Evolutionary conservation across 35 echinoderm and acorn worm genomes (phyloP).

Genomic region (Diadema setosum): DNA sequence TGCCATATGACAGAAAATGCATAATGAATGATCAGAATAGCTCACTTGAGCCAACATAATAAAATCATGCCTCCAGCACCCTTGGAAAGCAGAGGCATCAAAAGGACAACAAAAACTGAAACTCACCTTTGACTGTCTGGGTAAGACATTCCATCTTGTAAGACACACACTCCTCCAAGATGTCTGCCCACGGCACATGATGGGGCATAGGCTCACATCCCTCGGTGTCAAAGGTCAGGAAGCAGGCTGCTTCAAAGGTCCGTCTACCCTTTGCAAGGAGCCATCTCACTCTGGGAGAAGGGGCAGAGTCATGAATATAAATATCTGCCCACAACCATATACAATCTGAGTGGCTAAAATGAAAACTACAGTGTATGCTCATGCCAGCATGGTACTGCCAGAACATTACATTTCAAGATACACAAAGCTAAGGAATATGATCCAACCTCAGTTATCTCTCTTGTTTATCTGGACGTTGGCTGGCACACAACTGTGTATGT

Average conservation of each 20-base stretch:
- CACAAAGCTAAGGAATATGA: too few species aligned
- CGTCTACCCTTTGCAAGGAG: slow-evolving; percentile 23
- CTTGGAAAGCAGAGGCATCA: background rate
- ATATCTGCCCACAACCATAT: too few species aligned
- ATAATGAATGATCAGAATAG: background rate
- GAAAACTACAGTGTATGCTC: too few species aligned
- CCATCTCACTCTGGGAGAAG: slow-evolving; percentile 21
- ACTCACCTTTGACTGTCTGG: background rate
- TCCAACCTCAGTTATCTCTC: too few species aligned
- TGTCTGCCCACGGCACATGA: slow-evolving; percentile 34
- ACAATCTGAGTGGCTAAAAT: too few species aligned
- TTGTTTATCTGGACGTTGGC: too few species aligned
- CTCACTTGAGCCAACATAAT: too few species aligned
- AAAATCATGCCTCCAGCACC: too few species aligned
- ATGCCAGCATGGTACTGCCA: too few species aligned
- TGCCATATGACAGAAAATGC: background rate
- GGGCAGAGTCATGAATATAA: too few species aligned
- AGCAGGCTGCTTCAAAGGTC: slow-evolving; percentile 40
- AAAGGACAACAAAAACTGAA: background rate
- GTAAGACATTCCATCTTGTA: slow-evolving; percentile 15
- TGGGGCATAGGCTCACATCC: slow-evolving; percentile 32
- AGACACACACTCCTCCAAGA: slow-evolving; percentile 38
- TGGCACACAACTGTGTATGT: too few species aligned
- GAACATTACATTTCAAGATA: too few species aligned
- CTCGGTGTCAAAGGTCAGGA: slow-evolving; percentile 38